These are phyloP conservation scores for Cephus sareptanus DNA, from an alignment of 2,888 invertebrate species.

Conservation along the genomic window DNA sequence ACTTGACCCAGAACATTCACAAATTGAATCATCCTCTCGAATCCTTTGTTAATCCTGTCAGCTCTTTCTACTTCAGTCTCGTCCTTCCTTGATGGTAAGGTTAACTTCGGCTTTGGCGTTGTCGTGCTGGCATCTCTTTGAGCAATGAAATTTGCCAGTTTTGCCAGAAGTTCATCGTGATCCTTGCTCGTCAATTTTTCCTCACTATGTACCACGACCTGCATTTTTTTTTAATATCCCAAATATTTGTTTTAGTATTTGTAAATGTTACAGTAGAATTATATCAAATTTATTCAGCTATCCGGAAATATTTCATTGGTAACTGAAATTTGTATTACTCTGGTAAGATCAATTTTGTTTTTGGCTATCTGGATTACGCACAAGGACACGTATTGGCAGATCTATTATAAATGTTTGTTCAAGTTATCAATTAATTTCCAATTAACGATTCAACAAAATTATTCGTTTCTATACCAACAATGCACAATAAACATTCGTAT, in stretches of 20 bases:
- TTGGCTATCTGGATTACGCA: too few relatives aligned
- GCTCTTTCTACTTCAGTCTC: slow-evolving; percentile 58
- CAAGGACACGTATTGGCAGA: too few relatives aligned
- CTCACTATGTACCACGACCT: slow-evolving; percentile 15
- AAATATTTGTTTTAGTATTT: background rate
- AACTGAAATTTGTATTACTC: background rate
- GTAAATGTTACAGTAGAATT: background rate
- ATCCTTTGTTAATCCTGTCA: slow-evolving; percentile 64
- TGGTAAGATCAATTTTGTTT: background rate
- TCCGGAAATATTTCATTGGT: background rate
- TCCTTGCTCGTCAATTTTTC: slow-evolving; percentile 31
- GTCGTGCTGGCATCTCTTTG: background rate
- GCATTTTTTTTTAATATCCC: background rate
- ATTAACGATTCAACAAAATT: background rate
- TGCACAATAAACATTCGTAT: background rate
- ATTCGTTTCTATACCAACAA: background rate
- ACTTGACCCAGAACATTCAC: slow-evolving; percentile 68
- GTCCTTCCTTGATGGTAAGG: slow-evolving; percentile 48
- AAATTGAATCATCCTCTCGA: slow-evolving; percentile 67
- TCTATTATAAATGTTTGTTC: background rate
- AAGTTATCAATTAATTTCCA: background rate
- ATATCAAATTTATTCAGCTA: background rate
- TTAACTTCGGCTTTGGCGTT: slow-evolving; percentile 25
- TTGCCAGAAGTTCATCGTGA: slow-evolving; percentile 36
- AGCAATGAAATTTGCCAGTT: slow-evolving; percentile 28